phyloP scores from a whole-genome alignment of 92 coral and sea anemone genomes.

The Hydrozoanthus gracilis region DNA sequence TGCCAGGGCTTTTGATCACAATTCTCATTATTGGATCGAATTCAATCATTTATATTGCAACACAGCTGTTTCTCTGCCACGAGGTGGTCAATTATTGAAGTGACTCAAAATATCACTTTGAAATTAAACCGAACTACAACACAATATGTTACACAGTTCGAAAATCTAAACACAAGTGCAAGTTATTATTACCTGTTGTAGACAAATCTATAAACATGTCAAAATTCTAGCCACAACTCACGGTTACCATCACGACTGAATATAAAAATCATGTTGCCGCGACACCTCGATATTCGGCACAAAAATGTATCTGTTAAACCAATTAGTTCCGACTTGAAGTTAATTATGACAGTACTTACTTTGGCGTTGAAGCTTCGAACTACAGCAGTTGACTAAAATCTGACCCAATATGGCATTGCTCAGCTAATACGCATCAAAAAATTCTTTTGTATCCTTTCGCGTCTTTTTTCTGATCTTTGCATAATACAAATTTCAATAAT shows the following conservation, averaged over 20 bases:
- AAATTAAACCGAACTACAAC: background rate
- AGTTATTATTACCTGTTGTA: constrained; percentile 23
- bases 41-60: background rate
- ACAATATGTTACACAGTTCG: background rate
- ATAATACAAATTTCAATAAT: background rate
- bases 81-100: background rate
- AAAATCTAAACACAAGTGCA: background rate
- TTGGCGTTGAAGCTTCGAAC: background rate
- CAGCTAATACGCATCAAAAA: constrained; percentile 26
- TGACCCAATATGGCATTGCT: constrained; percentile 6
- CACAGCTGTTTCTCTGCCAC: constrained; percentile 17
- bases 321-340: background rate
- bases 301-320: background rate
- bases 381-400: background rate
- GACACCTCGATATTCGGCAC: background rate
- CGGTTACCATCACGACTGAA: constrained; percentile 46
- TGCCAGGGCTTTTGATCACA: too few species aligned
- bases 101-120: background rate
- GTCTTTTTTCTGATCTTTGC: constrained; percentile 39
- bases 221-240: constrained; percentile 23
- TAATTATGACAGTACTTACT: background rate
- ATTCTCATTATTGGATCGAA: too few species aligned
- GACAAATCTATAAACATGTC: constrained; percentile 23
- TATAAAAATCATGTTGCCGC: constrained; percentile 14
- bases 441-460: constrained; percentile 20